Conservation (phyloP, 2,888 invertebrate genomes). For the Matsumyia berberina region DNA sequence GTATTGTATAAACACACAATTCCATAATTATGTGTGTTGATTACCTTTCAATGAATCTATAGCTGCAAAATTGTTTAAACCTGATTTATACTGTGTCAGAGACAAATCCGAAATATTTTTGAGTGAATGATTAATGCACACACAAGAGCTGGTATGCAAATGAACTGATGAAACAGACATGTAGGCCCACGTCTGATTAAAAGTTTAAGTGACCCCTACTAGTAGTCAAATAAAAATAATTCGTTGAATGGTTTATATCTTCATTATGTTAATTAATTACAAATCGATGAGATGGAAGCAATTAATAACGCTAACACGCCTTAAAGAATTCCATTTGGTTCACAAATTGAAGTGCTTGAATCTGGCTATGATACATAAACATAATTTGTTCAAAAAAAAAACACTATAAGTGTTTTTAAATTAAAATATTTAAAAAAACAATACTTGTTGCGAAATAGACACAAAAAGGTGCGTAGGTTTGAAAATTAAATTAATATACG, state of each 20-base stretch:
- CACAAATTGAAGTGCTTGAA: not conserved
- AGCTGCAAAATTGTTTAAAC: not conserved
- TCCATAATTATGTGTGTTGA: not conserved
- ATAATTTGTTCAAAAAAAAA: too few relatives aligned
- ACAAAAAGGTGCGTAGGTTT: too few relatives aligned
- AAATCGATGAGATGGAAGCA: not conserved
- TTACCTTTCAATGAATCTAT: not conserved
- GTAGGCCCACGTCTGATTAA: not conserved
- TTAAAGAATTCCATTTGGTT: not conserved
- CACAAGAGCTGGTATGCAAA: not conserved
- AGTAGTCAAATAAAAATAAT: not conserved
- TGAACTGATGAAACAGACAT: not conserved
- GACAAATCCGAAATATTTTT: not conserved
- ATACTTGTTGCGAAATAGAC: too few relatives aligned
- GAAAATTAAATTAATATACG: too few relatives aligned
- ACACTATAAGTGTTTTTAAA: too few relatives aligned
- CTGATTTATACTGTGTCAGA: not conserved
- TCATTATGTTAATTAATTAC: conserved; percentile 4
- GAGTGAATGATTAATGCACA: not conserved
- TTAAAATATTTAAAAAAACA: too few relatives aligned
- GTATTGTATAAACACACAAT: not conserved
- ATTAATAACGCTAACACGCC: not conserved
- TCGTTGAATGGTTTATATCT: not conserved
- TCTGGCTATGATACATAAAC: too few relatives aligned
- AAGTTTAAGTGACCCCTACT: not conserved